Conservation (phyloP, 2,888 invertebrate species). For the Pheosia tremula region DNA sequence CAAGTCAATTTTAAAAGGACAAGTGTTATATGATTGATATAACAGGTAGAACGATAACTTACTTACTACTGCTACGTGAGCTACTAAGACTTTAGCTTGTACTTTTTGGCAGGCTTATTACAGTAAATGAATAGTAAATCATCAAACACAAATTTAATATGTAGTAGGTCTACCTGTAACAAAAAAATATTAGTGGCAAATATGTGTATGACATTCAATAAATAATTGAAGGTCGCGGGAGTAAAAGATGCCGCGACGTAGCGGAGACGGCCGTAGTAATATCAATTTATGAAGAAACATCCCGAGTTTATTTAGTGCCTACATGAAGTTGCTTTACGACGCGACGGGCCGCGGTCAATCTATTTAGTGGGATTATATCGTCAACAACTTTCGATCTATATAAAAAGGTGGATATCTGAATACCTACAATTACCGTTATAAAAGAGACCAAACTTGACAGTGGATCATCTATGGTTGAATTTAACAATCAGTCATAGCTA, state of each 20-base stretch:
- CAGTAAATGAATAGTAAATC: no score
- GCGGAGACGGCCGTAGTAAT: background rate
- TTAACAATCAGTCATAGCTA: no score
- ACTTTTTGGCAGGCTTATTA: no score
- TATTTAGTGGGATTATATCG: slow-evolving; percentile 1
- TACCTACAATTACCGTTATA: background rate
- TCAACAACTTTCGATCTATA: background rate
- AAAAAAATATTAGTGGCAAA: no score
- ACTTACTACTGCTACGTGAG: no score
- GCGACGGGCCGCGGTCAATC: background rate
- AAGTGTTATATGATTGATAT: no score
- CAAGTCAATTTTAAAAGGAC: no score
- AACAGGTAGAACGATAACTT: no score
- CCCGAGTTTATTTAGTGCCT: background rate
- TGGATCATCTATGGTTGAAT: no score
- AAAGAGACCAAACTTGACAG: no score
- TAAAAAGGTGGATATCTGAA: background rate
- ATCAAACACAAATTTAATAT: background rate
- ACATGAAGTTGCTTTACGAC: slow-evolving; percentile 1
- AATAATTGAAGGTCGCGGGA: background rate
- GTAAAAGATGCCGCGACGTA: background rate
- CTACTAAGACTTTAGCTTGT: no score
- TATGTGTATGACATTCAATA: background rate
- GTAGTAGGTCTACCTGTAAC: background rate
- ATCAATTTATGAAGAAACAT: slow-evolving; percentile 3